Evolutionary conservation across 2,113 vertebrate genomes (phyloP), one percentile per base, ranked within the genome.

Genomic region (Istiophorus platypterus): DNA sequence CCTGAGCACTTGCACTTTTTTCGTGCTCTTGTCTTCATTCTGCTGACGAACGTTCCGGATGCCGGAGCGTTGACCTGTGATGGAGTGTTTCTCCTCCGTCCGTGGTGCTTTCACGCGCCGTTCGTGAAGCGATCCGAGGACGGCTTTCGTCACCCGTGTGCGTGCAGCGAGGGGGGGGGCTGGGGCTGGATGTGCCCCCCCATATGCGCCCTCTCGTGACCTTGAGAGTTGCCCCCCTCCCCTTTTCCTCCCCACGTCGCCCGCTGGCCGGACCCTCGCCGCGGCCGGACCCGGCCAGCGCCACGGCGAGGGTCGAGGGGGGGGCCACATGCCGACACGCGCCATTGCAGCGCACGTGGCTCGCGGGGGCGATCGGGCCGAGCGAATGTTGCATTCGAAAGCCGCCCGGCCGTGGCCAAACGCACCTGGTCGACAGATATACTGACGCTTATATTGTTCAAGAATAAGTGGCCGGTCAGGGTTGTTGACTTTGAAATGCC

Each of bases 321-420:
- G n/a, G n/a, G n/a, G n/a, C n/a, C n/a, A n/a, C n/a, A n/a, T n/a
- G n/a, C n/a, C n/a, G n/a, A n/a, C 59, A 85, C 57, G 80, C 81
- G 61, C 65, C 69, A 76, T 70, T 70, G 75, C 62, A 63, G 72
- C 81, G 75, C 24, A 58, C 72, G 57, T 62, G 58, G 80, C 89
- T 76, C 76, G 13, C 24, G 80, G 80, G 59, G 81, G 68, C 18
- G 29, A 27, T 76, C 8, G 24, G 18, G 64, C 77, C 56, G 54
- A 80, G 72, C 42, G 84, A 78, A 82, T 72, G 26, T 81, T 80
- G 62, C 65, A 52, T 72, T 59, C n/a, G n/a, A 74, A 42, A 68
- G 12, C 31, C 71, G 42, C 77, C 83, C 59, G 79, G 61, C 42
- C 47, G 18, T n/a, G 14, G 49, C 72, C 72, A 52, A 54, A 49